Percentiles rank a stretch among this genome's conserved stretches.
These are phyloP conservation scores for Planiliza haematocheilus DNA, from an alignment of 2,113 vertebrate genomes.

Conservation along the genomic window DNA sequence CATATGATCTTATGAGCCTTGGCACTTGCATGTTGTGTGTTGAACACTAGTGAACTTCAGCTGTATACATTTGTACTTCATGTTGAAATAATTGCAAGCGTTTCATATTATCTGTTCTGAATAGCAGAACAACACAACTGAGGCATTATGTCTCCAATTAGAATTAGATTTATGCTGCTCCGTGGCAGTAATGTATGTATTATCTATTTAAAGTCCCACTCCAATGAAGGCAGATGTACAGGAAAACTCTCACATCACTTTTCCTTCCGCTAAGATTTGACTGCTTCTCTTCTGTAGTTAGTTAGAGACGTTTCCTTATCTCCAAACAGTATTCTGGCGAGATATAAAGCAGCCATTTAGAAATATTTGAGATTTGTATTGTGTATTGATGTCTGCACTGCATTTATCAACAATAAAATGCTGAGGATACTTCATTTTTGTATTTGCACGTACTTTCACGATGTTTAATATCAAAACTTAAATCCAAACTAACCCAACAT, in stretches of 20 bases:
- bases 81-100: background rate
- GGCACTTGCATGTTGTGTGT: no score
- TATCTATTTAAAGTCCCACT: conserved; percentile 21
- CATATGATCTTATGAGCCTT: no score
- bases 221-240: conserved; percentile 7
- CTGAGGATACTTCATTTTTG: conserved; percentile 3
- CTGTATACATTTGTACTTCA: background rate
- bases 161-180: background rate
- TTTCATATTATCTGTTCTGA: background rate
- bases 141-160: background rate
- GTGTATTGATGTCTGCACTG: background rate
- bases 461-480: no score
- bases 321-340: conserved; percentile 1
- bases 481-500: no score
- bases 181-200: conserved; percentile 1
- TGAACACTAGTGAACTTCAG: no score
- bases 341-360: conserved; percentile 12
- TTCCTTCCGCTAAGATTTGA: no score
- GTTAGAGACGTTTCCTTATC: conserved; percentile 8
- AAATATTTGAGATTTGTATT: conserved; percentile 4
- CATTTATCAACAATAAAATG: conserved; percentile 33
- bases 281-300: no score
- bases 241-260: no score
- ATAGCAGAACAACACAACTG: background rate
- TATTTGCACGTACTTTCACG: no score